Evolutionary conservation across 92 coral and sea anemone species (phyloP).

Genomic region (Paragorgia papillata): DNA sequence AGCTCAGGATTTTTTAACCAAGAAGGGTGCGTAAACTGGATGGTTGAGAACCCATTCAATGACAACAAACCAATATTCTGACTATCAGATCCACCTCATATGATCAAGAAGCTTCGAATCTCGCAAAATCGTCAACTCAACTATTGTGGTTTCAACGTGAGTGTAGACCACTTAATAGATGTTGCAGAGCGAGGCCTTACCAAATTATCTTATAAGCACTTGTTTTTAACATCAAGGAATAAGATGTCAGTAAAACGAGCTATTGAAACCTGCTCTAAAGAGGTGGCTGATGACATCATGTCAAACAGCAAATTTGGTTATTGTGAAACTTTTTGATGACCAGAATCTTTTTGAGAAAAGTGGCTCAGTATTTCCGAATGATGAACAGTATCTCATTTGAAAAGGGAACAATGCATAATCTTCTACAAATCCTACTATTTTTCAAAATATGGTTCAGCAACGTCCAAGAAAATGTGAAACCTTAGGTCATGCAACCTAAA

Average conservation of each 20-base stretch:
- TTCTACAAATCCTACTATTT: constrained; percentile 11
- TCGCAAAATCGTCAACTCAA: background rate
- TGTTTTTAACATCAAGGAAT: constrained; percentile 27
- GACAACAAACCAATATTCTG: constrained; percentile 43
- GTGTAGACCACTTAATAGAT: background rate
- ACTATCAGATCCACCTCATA: constrained; percentile 47
- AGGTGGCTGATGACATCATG: constrained; percentile 42
- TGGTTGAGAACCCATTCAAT: constrained; percentile 47
- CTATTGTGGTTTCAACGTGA: background rate
- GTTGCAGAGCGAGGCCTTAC: background rate
- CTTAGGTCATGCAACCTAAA: background rate
- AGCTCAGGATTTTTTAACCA: constrained; percentile 53
- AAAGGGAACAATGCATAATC: background rate
- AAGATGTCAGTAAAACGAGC: constrained; percentile 48
- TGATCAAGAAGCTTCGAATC: constrained; percentile 36
- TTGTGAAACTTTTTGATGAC: constrained; percentile 35
- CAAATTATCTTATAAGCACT: constrained; percentile 22
- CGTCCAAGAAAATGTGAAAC: background rate
- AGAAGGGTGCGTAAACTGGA: constrained; percentile 53
- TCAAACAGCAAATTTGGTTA: constrained; percentile 34
- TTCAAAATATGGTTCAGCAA: constrained; percentile 24
- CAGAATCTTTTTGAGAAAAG: background rate
- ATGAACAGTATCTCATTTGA: constrained; percentile 38
- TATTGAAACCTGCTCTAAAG: constrained; percentile 44
- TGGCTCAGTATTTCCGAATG: constrained; percentile 12